Percentiles rank a stretch among this genome's conserved stretches.
These are phyloP conservation scores for Podargus strigoides DNA, from an alignment of 2,797 vertebrate genomes.

Conservation along the genomic window DNA sequence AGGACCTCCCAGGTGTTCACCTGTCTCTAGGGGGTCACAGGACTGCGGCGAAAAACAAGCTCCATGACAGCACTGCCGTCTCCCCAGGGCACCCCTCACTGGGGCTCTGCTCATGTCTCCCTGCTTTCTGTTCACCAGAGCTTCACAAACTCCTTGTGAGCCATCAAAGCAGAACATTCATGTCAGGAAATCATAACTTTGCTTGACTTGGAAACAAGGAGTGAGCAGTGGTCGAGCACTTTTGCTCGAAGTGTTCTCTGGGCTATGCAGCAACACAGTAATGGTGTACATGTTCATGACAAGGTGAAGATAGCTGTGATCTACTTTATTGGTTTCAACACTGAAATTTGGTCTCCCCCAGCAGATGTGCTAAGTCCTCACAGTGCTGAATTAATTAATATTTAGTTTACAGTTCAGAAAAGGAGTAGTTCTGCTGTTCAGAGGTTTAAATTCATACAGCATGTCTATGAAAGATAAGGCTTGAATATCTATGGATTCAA, in stretches of 20 bases:
- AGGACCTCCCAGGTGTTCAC: not conserved
- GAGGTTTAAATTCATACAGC: not conserved
- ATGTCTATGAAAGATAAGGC: not conserved
- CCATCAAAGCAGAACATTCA: not conserved
- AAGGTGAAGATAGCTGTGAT: not conserved
- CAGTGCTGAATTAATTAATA: not conserved
- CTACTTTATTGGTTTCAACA: not conserved
- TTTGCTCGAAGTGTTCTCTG: not conserved
- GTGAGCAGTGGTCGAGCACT: rapidly evolving
- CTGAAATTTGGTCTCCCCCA: not conserved
- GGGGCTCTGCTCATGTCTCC: not conserved
- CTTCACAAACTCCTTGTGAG: not conserved
- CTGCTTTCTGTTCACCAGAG: not conserved
- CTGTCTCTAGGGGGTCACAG: not conserved
- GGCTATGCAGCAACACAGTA: not conserved
- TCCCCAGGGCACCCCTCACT: rapidly evolving
- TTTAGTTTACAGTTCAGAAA: not conserved
- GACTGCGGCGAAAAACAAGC: not conserved
- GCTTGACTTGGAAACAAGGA: not conserved
- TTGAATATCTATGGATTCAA: not conserved
- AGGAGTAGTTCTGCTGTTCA: not conserved
- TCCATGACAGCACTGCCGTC: rapidly evolving
- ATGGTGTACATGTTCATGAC: not conserved
- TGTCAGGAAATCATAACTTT: not conserved
- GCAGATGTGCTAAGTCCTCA: not conserved